These are phyloP conservation scores for Pygathrix nemaeus DNA, from an alignment of 2,113 vertebrate species.

Conservation along the genomic window DNA sequence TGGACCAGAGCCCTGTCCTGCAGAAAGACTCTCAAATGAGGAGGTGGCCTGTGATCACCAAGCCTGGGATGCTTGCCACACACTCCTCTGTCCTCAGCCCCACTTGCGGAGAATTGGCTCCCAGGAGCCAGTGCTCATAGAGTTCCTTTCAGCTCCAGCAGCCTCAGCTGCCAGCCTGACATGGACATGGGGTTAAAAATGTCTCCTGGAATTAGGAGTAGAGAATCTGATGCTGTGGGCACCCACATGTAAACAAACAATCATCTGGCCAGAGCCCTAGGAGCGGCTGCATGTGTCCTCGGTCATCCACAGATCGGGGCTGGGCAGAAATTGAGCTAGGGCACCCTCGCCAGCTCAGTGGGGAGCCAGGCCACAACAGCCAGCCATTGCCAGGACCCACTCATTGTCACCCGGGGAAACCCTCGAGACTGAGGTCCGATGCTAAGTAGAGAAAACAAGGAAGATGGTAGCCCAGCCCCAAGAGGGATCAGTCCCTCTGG, in stretches of 20 bases:
- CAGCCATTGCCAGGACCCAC: background rate
- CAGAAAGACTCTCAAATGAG: background rate
- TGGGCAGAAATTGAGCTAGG: background rate
- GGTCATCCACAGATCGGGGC: background rate
- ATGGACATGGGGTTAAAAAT: background rate
- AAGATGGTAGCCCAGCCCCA: background rate
- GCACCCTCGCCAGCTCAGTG: background rate
- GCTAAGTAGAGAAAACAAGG: background rate
- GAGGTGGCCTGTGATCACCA: fast-evolving
- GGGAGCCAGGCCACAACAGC: background rate
- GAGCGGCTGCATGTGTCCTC: background rate
- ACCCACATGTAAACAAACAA: background rate
- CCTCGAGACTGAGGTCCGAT: background rate
- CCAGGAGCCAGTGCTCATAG: background rate
- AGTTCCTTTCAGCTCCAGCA: too few species aligned
- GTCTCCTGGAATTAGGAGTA: background rate
- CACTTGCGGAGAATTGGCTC: background rate
- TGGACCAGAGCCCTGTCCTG: background rate
- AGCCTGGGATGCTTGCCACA: fast-evolving
- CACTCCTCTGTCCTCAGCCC: background rate
- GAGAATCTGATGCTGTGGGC: background rate
- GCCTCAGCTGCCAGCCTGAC: background rate
- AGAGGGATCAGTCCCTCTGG: background rate
- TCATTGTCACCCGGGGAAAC: background rate
- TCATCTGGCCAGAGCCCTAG: background rate